Evolutionary conservation across 53 echinoderm and acorn worm genomes (phyloP), one percentile per base, ranked within the genome.

Genomic region (Luidia sarsii): DNA sequence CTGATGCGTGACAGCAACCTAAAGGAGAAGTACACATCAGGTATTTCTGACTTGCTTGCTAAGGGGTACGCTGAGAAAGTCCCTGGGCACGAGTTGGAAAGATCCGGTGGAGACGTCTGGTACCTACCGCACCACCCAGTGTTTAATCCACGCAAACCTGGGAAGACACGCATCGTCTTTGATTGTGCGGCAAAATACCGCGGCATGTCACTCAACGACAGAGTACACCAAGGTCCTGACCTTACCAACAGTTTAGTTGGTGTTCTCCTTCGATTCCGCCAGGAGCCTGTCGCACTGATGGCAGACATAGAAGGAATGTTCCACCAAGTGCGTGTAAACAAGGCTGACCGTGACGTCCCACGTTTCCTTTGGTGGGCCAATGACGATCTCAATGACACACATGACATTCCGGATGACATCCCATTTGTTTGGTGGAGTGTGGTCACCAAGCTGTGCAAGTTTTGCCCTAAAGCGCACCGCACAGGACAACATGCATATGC

Each of bases 61-160:
- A 83, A 83, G 39, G 70, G 57, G 18, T 83, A 69, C 8, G 71
- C 83, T 8, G 67, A 83, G 21, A 49, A 24, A n/a, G 83, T 82
- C 0, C 82, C 68, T 22, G 39, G 29, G 13, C 51, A 71, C 16
- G 71, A 71, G 32, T 18, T 79, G 28, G 69, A 48, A 16, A 81
- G 50, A 77, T 57, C 33, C 22, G 64, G 20, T 31, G 45, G 35
- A 86, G 28, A 31, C 5, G 74, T 68, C 1, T 92, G 90, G 85
- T 85, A 85, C 41, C 29, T 86, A 13, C 90, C 82, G 11, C 90
- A 90, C 33, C 85, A 86, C 38, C 73, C 79, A 0, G 83, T 91
- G 5, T 22, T 79, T n/a, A 64, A 91, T 28, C 87, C 86, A 29
- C 71, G 59, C 6, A 90, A 82, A 50, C 86, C 79, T 6, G 33